These are phyloP conservation scores for Eulemur rufifrons DNA, from an alignment of 2,113 vertebrate species.

Conservation along the genomic window DNA sequence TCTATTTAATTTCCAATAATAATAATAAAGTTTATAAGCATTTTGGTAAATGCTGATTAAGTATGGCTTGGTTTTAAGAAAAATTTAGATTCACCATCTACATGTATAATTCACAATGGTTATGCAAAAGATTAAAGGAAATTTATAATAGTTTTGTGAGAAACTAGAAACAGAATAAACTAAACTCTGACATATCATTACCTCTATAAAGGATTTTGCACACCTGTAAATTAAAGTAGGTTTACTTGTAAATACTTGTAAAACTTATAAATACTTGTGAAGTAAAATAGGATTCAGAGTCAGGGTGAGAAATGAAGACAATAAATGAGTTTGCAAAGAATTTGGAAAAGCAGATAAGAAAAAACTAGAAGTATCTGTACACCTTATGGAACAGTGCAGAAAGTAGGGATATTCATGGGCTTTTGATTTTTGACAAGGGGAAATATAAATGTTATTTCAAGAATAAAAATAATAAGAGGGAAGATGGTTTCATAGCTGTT, in stretches of 20 bases:
- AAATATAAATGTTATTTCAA: background rate
- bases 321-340: background rate
- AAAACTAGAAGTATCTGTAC: background rate
- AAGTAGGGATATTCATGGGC: background rate
- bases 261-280: background rate
- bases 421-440: slow-evolving; percentile 14
- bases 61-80: slow-evolving; percentile 8
- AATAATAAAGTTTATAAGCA: background rate
- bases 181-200: background rate
- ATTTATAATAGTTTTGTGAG: background rate
- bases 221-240: background rate
- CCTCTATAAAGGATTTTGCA: background rate
- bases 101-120: background rate
- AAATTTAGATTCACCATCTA: slow-evolving; percentile 10
- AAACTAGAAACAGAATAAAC: slow-evolving; percentile 28
- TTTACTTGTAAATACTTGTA: background rate
- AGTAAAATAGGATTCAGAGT: slow-evolving; percentile 2
- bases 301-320: background rate
- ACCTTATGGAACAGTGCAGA: background rate
- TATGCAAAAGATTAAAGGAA: background rate
- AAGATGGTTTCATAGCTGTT: background rate
- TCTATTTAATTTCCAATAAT: background rate
- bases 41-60: slow-evolving; percentile 18
- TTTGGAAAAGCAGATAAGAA: background rate
- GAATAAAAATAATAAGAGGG: background rate